Percentiles rank a stretch among this genome's conserved stretches.
phyloP scores from a whole-genome alignment of 1,140 invertebrate species.

The Probaryconus sp. region DNA sequence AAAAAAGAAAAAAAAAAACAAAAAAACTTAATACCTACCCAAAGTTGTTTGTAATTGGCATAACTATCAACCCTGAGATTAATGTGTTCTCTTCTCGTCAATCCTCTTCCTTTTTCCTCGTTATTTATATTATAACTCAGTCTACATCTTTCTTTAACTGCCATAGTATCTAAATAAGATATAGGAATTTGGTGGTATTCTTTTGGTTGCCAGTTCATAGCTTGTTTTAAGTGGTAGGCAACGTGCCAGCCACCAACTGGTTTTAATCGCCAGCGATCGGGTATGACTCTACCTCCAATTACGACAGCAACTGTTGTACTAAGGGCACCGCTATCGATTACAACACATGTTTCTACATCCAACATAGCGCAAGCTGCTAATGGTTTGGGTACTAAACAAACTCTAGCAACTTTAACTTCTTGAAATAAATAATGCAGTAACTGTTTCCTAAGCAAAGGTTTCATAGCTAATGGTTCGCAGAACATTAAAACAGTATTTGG shows the following conservation, averaged over 20 bases:
- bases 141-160: slow-evolving; percentile 77
- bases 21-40: slow-evolving; percentile 66
- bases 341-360: slow-evolving; percentile 77
- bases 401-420: slow-evolving; percentile 78
- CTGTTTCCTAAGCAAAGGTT: slow-evolving; percentile 74
- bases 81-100: slow-evolving; percentile 71
- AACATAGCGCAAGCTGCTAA: slow-evolving; percentile 76
- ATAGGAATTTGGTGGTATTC: slow-evolving; percentile 76
- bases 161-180: slow-evolving; percentile 75
- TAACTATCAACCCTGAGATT: slow-evolving; percentile 74
- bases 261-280: slow-evolving; percentile 73
- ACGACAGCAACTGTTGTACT: slow-evolving; percentile 79
- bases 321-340: slow-evolving; percentile 77
- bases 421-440: slow-evolving; percentile 77
- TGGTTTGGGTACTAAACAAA: slow-evolving; percentile 77
- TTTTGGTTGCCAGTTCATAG: slow-evolving; percentile 77
- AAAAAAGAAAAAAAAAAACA: too few relatives aligned
- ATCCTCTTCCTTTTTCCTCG: slow-evolving; percentile 65
- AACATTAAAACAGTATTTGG: slow-evolving; percentile 77
- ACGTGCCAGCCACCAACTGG: slow-evolving; percentile 78
- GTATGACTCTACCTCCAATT: slow-evolving; percentile 76
- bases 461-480: slow-evolving; percentile 76
- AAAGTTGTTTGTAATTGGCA: slow-evolving; percentile 72
- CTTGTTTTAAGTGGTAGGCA: slow-evolving; percentile 77
- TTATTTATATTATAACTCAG: slow-evolving; percentile 77